Evolutionary conservation across 2,888 invertebrate species (phyloP), one percentile per base, ranked within the genome.

Genomic region (Oscheius onirici): DNA sequence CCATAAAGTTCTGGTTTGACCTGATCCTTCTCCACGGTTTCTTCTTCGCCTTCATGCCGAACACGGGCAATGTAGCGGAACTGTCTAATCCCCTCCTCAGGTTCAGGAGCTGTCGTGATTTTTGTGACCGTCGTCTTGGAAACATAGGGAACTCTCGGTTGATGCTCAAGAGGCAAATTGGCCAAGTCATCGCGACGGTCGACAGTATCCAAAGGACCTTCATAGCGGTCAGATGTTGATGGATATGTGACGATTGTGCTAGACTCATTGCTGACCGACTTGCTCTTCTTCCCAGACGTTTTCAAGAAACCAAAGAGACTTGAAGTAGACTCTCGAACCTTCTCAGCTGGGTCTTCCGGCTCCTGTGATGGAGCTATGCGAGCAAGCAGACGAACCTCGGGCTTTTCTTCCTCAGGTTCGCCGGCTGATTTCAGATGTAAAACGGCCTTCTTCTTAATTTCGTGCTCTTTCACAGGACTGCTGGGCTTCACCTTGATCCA

Each of bases 1-100:
- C 55, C 60, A 46, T 76, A 78, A 44, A 43, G 57, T n/a, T 22
- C 68, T 3, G 73, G 73, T 22, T 70, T 61, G 28, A 76, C 24
- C 1, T 75, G 60, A 26, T 51, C 54, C 44, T 69, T 34, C 10
- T 66, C 73, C 28, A 74, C 69, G 41, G 69, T 71, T 11, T 74
- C 76, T 68, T 77, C 77, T 13, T 74, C 74, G 15, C 76, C 77
- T 15, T 71, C 72, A 54, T 79, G 77, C 0, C 72, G 66, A 44
- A 67, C 43, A 3, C 79, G 70, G n/a, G 69, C 54, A 17, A 79
- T 71, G 69, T 74, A 71, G 58, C 74, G 73, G 69, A 55, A 66
- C 13, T 55, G 26, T 11, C 28, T 24, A 11, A 54, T 54, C 49
- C 65, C 55, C 11, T 65, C 71, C 20, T 40, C 58, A 2, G 34